phyloP scores from a whole-genome alignment of 2,888 invertebrate species.

The Leucozona laternaria region DNA sequence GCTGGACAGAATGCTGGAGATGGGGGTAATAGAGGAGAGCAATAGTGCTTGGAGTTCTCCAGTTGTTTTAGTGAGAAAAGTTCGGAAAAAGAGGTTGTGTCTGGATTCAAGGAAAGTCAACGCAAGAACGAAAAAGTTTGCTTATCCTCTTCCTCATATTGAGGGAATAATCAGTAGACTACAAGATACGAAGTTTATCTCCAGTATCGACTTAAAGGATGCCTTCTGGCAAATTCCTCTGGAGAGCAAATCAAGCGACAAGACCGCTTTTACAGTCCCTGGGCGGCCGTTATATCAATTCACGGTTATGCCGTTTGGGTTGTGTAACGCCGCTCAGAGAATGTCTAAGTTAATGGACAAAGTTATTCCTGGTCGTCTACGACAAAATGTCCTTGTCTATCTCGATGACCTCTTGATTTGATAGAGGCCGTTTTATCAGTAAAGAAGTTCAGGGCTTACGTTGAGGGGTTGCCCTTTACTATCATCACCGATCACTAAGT shows the following conservation, averaged over 20 bases:
- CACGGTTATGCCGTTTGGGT: background rate
- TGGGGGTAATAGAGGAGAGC: background rate
- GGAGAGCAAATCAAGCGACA: slow-evolving; percentile 5
- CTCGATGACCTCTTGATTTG: slow-evolving; percentile 9
- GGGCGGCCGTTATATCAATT: background rate
- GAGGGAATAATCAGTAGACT: slow-evolving; percentile 4
- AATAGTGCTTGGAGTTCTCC: slow-evolving; percentile 25
- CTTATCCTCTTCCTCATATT: background rate
- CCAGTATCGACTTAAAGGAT: slow-evolving; percentile 14
- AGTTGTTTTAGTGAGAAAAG: background rate
- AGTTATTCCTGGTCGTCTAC: slow-evolving; percentile 7
- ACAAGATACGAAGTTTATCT: slow-evolving; percentile 7
- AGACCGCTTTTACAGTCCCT: slow-evolving; percentile 12
- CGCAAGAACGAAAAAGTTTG: background rate
- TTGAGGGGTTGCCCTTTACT: background rate
- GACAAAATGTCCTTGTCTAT: slow-evolving; percentile 25
- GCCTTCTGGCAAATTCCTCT: slow-evolving; percentile 27
- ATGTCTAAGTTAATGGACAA: slow-evolving; percentile 37
- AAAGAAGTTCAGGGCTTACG: background rate
- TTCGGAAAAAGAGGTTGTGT: background rate
- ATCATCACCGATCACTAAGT: slow-evolving; percentile 1
- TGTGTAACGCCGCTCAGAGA: slow-evolving; percentile 26
- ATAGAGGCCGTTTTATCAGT: background rate
- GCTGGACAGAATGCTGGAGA: slow-evolving; percentile 20
- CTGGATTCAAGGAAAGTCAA: background rate